These are phyloP conservation scores for Tigriopus californicus DNA, from an alignment of 2,888 invertebrate genomes.

Conservation along the genomic window DNA sequence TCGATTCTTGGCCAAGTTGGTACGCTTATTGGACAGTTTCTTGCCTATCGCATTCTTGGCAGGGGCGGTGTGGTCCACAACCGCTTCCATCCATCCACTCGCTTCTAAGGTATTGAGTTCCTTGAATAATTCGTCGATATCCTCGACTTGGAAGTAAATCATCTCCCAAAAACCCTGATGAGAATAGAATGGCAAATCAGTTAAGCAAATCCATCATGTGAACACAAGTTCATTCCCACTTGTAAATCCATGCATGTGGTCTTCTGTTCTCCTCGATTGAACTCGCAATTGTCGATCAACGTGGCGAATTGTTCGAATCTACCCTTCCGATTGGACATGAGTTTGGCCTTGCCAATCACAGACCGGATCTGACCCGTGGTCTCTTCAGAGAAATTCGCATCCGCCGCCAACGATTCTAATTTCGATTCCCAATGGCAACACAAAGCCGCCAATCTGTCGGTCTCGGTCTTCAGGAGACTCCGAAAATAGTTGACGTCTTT, in stretches of 20 bases:
- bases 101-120: neutral
- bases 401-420: neutral
- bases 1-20: no score
- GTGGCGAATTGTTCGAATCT: slow-evolving; percentile 30
- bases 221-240: neutral
- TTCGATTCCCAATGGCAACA: neutral
- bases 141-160: slow-evolving; percentile 30
- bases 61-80: no score
- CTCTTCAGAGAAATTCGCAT: neutral
- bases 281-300: slow-evolving; percentile 30
- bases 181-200: no score
- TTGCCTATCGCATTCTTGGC: no score
- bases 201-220: no score
- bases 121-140: slow-evolving; percentile 20
- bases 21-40: no score
- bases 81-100: neutral
- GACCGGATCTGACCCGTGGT: slow-evolving; percentile 27
- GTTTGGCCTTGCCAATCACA: slow-evolving; percentile 28
- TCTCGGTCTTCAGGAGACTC: neutral
- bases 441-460: neutral
- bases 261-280: slow-evolving; percentile 27
- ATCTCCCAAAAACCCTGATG: slow-evolving; percentile 31
- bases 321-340: slow-evolving; percentile 27
- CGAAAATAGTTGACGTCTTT: neutral
- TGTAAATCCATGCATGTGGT: slow-evolving; percentile 28